These are phyloP conservation scores for Crocidura indochinensis DNA, from an alignment of 2,797 vertebrate genomes.

Conservation along the genomic window DNA sequence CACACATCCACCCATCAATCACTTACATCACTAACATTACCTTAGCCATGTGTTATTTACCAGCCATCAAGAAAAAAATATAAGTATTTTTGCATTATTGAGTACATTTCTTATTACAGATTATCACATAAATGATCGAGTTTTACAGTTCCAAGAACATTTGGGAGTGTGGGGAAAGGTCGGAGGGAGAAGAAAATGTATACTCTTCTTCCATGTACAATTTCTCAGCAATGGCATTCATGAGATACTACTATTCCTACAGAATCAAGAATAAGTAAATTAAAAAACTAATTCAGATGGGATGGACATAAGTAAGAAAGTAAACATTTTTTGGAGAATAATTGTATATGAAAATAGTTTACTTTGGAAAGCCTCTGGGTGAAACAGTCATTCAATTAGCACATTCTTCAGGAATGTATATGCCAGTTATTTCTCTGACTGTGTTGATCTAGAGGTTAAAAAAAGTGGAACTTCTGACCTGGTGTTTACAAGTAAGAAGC, in stretches of 20 bases:
- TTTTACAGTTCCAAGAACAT: background rate
- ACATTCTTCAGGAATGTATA: constrained; percentile 23
- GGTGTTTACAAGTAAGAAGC: background rate
- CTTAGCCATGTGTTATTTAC: background rate
- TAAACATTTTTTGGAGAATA: constrained; percentile 57
- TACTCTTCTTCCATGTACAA: background rate
- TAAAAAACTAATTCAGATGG: constrained; percentile 50
- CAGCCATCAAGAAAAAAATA: constrained; percentile 46
- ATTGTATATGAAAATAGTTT: constrained; percentile 65
- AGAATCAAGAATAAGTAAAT: constrained; percentile 52
- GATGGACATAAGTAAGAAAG: constrained; percentile 25
- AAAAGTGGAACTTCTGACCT: constrained; percentile 38
- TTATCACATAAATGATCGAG: constrained; percentile 52
- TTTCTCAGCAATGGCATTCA: constrained; percentile 14
- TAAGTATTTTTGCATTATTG: constrained; percentile 5
- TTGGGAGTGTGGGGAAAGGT: background rate
- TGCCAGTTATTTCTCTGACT: constrained; percentile 27
- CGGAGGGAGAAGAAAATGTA: constrained; percentile 51
- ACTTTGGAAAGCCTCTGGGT: constrained; percentile 59
- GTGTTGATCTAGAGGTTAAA: constrained; percentile 45
- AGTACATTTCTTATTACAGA: constrained; percentile 41
- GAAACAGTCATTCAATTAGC: constrained; percentile 38
- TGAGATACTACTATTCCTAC: constrained; percentile 38
- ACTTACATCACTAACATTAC: background rate
- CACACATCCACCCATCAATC: fast-evolving